Evolutionary conservation across 2,888 invertebrate genomes (phyloP), one percentile per base, ranked within the genome.

Genomic region (Tricholauxania praeusta): DNA sequence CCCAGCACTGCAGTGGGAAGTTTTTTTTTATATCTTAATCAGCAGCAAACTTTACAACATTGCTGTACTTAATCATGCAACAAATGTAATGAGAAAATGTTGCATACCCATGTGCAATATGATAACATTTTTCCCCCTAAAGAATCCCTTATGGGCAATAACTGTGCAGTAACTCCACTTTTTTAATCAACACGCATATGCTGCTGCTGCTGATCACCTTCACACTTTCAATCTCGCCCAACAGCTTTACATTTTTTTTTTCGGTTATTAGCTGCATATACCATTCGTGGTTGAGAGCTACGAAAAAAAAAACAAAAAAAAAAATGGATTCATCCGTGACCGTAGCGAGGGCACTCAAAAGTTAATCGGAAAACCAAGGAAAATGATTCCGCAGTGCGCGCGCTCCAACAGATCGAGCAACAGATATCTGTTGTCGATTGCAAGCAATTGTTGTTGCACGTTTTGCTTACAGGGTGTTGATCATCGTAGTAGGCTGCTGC

Each of bases 291-390:
- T 47, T n/a, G 48, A 47, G 15, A 19, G 47, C 48, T 28, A 53
- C 47, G 55, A 49, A 55, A 39, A 57, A 19, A 47, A 1, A 63
- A 49, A 55, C 52, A 57, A 19, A 47, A 1, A 8, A 49, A 14
- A 48, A 59, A 32, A 57, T 47, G 65, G 17, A 17, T 22, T 12
- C 62, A 53, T 47, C 19, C 65, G 14, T 32, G 48, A 22, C 60
- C 69, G 52, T 51, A 65, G 47, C 39, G 74, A 49, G 74, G 68
- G 64, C 72, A 72, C 66, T 57, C 22, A 82, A 81, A 83, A 83
- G 83, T 82, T 83, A 82, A 82, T 82, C 82, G 80, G 82, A 83
- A 82, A 82, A 80, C 78, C 81, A 78, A 80, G 55, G 28, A 49
- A 49, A 65, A 64, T 65, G 48, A 39, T 39, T 32, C n/a, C n/a